These are phyloP conservation scores for Ephialtes manifestator DNA, from an alignment of 2,888 invertebrate species.

Conservation along the genomic window DNA sequence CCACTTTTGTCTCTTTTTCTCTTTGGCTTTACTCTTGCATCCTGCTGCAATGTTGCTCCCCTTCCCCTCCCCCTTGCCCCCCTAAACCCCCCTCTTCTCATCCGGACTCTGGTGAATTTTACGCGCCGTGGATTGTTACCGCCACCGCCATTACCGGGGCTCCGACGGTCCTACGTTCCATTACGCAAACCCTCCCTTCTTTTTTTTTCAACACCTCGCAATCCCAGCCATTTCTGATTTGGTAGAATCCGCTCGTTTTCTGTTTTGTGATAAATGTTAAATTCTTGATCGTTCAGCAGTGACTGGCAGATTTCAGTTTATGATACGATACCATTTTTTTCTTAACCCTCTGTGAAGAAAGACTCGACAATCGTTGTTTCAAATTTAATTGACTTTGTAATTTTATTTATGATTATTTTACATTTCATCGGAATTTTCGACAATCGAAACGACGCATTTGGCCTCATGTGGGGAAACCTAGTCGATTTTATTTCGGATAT, in stretches of 20 bases:
- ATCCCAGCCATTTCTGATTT: conserved; percentile 18
- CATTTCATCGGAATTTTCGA: too few species aligned
- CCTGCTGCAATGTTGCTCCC: neutral
- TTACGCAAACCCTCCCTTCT: conserved; percentile 12
- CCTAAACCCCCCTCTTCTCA: too few species aligned
- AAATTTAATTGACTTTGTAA: too few species aligned
- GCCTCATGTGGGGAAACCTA: too few species aligned
- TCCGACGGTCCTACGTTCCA: conserved; percentile 29
- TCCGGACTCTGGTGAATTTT: conserved; percentile 39
- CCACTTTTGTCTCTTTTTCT: conserved; percentile 48
- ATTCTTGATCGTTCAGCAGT: neutral
- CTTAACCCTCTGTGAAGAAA: too few species aligned
- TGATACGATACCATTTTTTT: neutral
- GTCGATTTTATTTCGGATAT: too few species aligned
- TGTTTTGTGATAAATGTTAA: neutral
- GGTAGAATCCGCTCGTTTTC: neutral
- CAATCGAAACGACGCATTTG: too few species aligned
- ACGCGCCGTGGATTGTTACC: conserved; percentile 40
- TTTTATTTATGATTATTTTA: too few species aligned
- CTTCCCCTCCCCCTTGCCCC: neutral
- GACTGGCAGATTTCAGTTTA: neutral
- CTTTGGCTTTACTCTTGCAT: conserved; percentile 8
- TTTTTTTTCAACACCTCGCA: neutral
- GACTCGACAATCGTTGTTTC: too few species aligned
- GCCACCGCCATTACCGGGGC: conserved; percentile 44